Base-by-base conservation (phyloP, 2,888 invertebrate genomes). In the Drosophila algonquin region DNA sequence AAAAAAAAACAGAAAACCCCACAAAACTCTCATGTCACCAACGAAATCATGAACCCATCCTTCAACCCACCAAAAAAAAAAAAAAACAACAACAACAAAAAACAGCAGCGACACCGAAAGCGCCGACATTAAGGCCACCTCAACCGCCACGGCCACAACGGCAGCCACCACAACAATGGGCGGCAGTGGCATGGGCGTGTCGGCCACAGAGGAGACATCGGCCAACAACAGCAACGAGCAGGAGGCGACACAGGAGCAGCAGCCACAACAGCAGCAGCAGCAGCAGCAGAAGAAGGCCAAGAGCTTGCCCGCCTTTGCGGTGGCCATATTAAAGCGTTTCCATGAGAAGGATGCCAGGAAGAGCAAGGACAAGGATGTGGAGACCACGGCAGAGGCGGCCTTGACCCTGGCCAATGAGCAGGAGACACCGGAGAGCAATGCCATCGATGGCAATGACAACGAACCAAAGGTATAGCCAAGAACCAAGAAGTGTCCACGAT, bases 81-180 rank as follows among this genome's bases (percentile, higher is more conserved):
- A 0, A 18, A 80, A 76, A 75, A 21, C 21, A 21, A 21, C 21
- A 18, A 80, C 77, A 77, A 27, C 72, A 54, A 71, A 76, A 90
- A 79, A 86, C 90, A 95, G 95, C 90, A 95, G 95, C 90, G 95
- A 95, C 91, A 95, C 95, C 47, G 95, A 95, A 91, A 95, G 95
- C 89, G 94, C 94, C 61, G 95, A 94, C 76, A 92, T 93, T 72
- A 91, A 91, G 76, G 90, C 91, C 73, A 90, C 90, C 76, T 89
- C 91, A 63, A 91, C 87, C 63, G 90, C 90, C 50, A 90, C 91
- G 30, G 81, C 90, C 16, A 84, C 85, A 60, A 89, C 79, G 55
- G 87, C 90, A 63, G 81, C 89, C 64, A 87, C 90, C 52, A 79
- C 83, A 60, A 83, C 85, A 55, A 76, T 80, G 48, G 77, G 67